Evolutionary conservation across 2,113 vertebrate species (phyloP), one percentile per base, ranked within the genome.

Genomic region (Notarius lentiginosus): DNA sequence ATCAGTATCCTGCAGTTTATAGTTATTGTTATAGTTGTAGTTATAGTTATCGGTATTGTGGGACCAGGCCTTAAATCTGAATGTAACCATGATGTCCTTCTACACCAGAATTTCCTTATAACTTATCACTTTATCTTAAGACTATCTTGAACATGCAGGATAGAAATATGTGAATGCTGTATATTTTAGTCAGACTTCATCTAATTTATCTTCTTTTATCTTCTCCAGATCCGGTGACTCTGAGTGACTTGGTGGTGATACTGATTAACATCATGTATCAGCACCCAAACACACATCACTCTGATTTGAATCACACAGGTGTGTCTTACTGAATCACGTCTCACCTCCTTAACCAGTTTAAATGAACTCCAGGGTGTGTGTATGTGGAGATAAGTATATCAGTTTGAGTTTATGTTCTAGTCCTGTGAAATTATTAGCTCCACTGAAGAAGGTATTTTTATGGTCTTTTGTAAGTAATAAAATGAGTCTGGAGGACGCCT

Each of bases 181-280:
- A 12, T n/a, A n/a, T 27, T 34, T 51, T 14, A 68, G 24, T 84
- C 56, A 79, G 73, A 83, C 41, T 53, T 51, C 7, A 76, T 15
- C 41, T 41, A 41, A 41, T 41, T 41, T 1, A 70, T 11, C 0
- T 55, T 15, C 7, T 77, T 55, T 24, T 66, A 34, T 86, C 84
- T 90, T 60, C 91, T 89, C 87, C 93, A 94, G 97, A 96, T 91
- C 92, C 91, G 1, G 80, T 99, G 18, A 95, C 94, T 47, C 66
- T 98, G 89, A 95, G 94, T 0, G 95, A 97, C 90, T 88, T 99
- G 76, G 88, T 99, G 55, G 95, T 98, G 89, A 93, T 96, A 79
- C 96, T 99, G 91, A 96, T 90, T 58, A 93, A 92, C 55, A 95
- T 98, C 91, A 95, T 98, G 94, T 97, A 96, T 94, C 96, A 92